Percentiles rank a stretch among this genome's conserved stretches.
phyloP scores from a whole-genome alignment of 2,113 vertebrate species.

The Mobula hypostoma region DNA sequence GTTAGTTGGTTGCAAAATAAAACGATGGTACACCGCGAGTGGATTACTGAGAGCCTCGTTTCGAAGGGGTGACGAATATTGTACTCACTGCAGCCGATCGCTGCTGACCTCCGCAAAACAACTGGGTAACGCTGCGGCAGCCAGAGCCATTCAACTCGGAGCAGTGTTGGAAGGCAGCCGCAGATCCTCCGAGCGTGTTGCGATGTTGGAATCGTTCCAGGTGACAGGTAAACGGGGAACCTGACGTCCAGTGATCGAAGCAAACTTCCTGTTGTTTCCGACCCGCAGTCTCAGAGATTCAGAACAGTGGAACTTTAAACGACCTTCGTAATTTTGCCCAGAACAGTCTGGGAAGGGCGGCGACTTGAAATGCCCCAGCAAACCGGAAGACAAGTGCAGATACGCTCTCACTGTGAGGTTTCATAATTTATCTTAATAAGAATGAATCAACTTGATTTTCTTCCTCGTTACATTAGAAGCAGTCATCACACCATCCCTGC shows the following conservation, averaged over 20 bases:
- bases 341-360: neutral
- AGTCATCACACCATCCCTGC: neutral
- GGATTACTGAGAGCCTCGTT: neutral
- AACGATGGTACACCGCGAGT: neutral
- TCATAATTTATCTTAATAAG: neutral
- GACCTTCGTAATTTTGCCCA: neutral
- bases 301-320: neutral
- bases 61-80: no score
- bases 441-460: neutral
- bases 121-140: neutral
- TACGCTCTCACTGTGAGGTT: neutral
- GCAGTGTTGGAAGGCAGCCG: neutral
- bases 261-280: constrained; percentile 22
- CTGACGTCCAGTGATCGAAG: neutral
- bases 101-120: neutral
- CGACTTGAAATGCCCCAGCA: neutral
- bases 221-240: neutral
- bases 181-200: neutral
- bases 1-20: no score
- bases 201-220: neutral
- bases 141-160: neutral
- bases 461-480: neutral
- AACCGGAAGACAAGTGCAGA: neutral
- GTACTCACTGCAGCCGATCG: neutral
- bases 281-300: neutral